phyloP scores from a whole-genome alignment of 2,797 vertebrate genomes.

The Danio kyathit region DNA sequence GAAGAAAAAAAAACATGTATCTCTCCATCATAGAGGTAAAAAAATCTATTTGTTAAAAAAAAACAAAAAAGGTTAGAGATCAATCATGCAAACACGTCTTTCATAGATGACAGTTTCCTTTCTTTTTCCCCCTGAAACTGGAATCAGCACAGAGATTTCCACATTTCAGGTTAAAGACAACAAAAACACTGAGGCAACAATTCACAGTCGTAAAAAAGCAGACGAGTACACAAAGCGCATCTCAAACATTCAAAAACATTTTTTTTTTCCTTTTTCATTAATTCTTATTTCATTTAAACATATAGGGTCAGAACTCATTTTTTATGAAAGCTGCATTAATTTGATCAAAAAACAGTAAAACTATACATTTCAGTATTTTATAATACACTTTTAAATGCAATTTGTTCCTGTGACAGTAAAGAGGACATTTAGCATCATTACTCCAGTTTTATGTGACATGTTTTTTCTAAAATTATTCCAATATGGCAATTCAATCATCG shows the following conservation, averaged over 20 bases:
- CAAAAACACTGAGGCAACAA: conserved; percentile 23
- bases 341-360: not conserved
- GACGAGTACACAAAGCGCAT: conserved; percentile 35
- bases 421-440: not conserved
- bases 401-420: not conserved
- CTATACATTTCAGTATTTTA: too few relatives aligned
- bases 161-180: conserved; percentile 69
- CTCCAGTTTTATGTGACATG: too few relatives aligned
- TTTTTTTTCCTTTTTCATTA: too few relatives aligned
- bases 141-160: conserved; percentile 67
- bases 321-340: not conserved
- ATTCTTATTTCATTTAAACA: not conserved
- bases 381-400: not conserved
- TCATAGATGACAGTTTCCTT: conserved; percentile 75
- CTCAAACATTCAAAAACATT: not conserved
- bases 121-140: conserved; percentile 68
- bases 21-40: conserved; percentile 18
- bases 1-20: conserved; percentile 44
- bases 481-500: not conserved
- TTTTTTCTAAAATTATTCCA: not conserved
- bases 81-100: conserved; percentile 60
- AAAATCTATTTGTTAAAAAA: conserved; percentile 24
- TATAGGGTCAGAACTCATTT: not conserved
- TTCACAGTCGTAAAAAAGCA: conserved; percentile 46
- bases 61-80: conserved; percentile 56